These are phyloP conservation scores for Pyrocephalus nanus DNA, from an alignment of 2,797 vertebrate genomes.

Conservation along the genomic window DNA sequence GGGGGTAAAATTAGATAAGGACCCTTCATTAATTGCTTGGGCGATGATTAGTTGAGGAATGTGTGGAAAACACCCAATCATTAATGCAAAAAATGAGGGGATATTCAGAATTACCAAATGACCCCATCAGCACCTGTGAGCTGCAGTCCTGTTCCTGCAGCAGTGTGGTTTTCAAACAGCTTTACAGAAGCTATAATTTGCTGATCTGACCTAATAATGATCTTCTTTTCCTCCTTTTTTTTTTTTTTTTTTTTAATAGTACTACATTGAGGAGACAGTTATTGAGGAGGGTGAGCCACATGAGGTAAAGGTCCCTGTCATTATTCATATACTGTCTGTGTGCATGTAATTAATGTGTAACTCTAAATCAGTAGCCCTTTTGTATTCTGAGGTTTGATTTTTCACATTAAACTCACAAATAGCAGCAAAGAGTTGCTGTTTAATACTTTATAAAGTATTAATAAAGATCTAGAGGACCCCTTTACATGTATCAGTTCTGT, in stretches of 20 bases:
- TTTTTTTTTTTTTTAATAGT: conserved; percentile 83
- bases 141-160: background rate
- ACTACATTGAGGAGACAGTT: conserved; percentile 84
- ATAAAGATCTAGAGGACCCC: background rate
- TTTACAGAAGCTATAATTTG: background rate
- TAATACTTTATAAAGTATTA: background rate
- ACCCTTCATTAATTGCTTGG: background rate
- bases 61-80: background rate
- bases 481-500: background rate
- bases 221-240: conserved; percentile 55
- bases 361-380: background rate
- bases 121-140: background rate
- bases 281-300: conserved; percentile 79
- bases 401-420: background rate
- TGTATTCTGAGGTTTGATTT: conserved; percentile 46
- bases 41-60: background rate
- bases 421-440: background rate
- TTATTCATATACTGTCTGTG: background rate
- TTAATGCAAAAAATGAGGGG: background rate
- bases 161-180: background rate
- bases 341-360: background rate
- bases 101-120: background rate
- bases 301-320: conserved; percentile 82
- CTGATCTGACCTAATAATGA: conserved; percentile 41
- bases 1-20: background rate